Base-by-base conservation (phyloP, 2,113 vertebrate genomes). In the Carollia perspicillata region DNA sequence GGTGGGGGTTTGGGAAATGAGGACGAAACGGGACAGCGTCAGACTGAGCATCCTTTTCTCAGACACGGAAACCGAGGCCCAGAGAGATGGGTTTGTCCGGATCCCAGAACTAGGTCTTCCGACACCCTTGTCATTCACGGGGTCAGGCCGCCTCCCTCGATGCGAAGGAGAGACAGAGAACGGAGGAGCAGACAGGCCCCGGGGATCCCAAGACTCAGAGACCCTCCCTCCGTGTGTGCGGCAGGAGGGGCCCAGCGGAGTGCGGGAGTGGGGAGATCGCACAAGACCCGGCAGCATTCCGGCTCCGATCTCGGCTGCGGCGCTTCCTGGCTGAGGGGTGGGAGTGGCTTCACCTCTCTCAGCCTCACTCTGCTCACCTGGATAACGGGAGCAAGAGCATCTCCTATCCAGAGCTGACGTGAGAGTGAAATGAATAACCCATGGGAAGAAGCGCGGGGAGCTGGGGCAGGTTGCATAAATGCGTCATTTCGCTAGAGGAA, bases 401-500 rank as follows among this genome's bases (percentile, higher is more conserved):
- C 8, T 26, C 4, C 35, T 53, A 35, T 42, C 49, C 1, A 16
- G 78, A 26, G 23, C 10, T 3, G 2, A 17, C 6, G 16, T 55
- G 44, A 28, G 44, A 30, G 10, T 49, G 71, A 51, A 18, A 72
- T 23, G 14, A 84, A 53, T 26, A 66, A 11, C 35, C 12, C 26
- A 8, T 0, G 0, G 13, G 3, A 60, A 51, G 22, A 65, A 84
- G n/a, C 80, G 17, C 12, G 51, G 63, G 20, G 53, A 60, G 33
- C n/a, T 0, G 14, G 23, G 40, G 33, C 49, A 23, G 4, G 0
- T 10, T 8, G 0, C 26, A 0, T 28, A 58, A 35, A 77, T n/a
- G 47, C 71, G 30, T 17, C 30, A 33, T 51, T 10, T 23, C 26
- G 42, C 3, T 22, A 44, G 79, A 81, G 37, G 11, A 20, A 13